These are phyloP conservation scores for Myiozetetes cayanensis DNA, from an alignment of 2,113 vertebrate genomes.

Conservation along the genomic window DNA sequence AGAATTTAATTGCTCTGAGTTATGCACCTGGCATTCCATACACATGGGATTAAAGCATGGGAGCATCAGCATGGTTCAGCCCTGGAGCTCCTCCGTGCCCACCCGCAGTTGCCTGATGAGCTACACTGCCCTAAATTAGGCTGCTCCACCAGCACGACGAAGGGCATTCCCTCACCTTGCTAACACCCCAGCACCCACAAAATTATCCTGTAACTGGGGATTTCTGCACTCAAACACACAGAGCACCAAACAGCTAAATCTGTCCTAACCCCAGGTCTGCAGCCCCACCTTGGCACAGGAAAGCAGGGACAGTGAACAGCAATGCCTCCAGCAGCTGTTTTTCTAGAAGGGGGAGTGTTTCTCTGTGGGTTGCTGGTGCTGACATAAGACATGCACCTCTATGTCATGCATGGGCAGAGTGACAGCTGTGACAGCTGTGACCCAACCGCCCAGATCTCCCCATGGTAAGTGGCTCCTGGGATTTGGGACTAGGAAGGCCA, in stretches of 20 bases:
- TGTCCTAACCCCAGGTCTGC: neutral
- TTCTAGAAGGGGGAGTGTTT: neutral
- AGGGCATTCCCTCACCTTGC: neutral
- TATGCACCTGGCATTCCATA: neutral
- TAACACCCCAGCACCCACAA: neutral
- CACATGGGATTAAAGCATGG: neutral
- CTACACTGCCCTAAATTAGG: neutral
- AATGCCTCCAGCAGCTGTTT: neutral
- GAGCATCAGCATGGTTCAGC: neutral
- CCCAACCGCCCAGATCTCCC: neutral
- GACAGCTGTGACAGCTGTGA: constrained; percentile 20
- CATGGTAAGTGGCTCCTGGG: neutral
- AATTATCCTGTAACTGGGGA: neutral
- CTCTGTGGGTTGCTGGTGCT: rapidly evolving
- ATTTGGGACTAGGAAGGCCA: neutral
- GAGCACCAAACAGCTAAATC: neutral
- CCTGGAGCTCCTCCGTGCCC: neutral
- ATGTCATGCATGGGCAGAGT: neutral
- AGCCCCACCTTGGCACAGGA: neutral
- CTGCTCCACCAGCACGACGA: neutral
- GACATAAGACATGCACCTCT: neutral
- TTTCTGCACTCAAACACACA: neutral
- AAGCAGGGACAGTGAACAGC: neutral
- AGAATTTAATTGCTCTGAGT: neutral
- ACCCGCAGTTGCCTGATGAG: rapidly evolving